Conservation (phyloP, 1,140 invertebrate species). For the Hermetia illucens region DNA sequence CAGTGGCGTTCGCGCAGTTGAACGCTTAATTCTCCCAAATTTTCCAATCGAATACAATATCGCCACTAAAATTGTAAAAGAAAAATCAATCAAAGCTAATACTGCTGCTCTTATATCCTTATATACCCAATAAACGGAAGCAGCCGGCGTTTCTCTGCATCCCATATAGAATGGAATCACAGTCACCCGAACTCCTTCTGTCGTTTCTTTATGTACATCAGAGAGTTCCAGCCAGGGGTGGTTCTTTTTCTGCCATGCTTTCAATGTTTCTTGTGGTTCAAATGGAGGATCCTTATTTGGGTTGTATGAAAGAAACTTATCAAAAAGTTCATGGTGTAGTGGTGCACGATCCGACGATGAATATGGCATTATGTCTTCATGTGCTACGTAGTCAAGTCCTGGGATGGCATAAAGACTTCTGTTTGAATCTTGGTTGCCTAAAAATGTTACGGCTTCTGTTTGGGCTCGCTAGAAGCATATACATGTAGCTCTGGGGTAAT, state of each 20-base stretch:
- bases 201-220: conserved; percentile 96
- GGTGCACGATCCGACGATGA: conserved; percentile 56
- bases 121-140: conserved; percentile 81
- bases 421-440: conserved; percentile 90
- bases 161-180: conserved; percentile 87
- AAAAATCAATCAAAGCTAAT: background rate
- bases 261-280: conserved; percentile 73
- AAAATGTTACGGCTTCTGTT: conserved; percentile 94
- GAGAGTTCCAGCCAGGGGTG: conserved; percentile 93
- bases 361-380: conserved; percentile 88
- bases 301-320: conserved; percentile 80
- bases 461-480: conserved; percentile 60
- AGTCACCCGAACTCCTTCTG: conserved; percentile 86
- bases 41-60: conserved; percentile 92
- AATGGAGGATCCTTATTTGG: conserved; percentile 70
- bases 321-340: conserved; percentile 87
- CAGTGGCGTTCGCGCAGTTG: conserved; percentile 90
- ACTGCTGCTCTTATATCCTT: background rate
- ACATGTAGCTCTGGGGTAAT: background rate
- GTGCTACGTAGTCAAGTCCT: conserved; percentile 90
- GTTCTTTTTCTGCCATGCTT: conserved; percentile 94
- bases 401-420: conserved; percentile 87
- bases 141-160: conserved; percentile 74
- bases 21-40: conserved; percentile 75
- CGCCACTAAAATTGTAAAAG: conserved; percentile 58